Evolutionary conservation across 2,888 invertebrate species (phyloP), one percentile per base, ranked within the genome.

Genomic region (Eudasyphora cyanicolor): DNA sequence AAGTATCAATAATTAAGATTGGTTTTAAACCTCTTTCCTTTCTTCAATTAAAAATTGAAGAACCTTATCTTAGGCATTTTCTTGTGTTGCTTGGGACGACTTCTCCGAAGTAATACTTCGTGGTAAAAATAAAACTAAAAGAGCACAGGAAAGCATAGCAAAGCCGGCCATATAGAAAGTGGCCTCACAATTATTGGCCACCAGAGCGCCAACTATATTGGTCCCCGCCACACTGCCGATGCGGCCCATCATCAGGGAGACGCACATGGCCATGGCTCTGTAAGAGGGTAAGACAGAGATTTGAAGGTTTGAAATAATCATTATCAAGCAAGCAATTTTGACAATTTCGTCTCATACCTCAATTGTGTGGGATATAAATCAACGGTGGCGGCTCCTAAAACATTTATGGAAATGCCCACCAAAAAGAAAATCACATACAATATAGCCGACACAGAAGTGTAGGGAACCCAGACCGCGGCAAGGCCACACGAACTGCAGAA

Each of bases 191-290:
- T 92, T 87, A 77, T 90, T 89, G 35, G 92, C 92, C 27, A 93
- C 88, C 12, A 93, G 82, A 2, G 90, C 87, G 19, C 93, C 93
- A 4, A 91, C 89, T 24, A 92, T 84, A 87, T 93, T 92, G 1
- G 93, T 91, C 5, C 93, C 93, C 29, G 91, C 89, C 85, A 93
- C 92, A 54, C 93, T 93, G 3, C 93, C 93, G 32, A 88, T 73
- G n/a, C 93, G 89, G 17, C 93, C 93, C 84, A 92, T 91, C 93
- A 93, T 93, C 14, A 93, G 86, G 0, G 93, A 93, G 78, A 93
- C 92, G 35, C 93, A 93, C 79, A 93, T 88, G 38, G 93, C 93
- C 93, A 93, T 93, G 49, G 92, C 93, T 86, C 93, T 91, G 76
- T 89, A 89, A 79, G 54, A 32, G 8, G 21, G 14, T 73, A 7